Evolutionary conservation across 2,113 vertebrate species (phyloP).

Genomic region (Gnathonemus echidnorhynchus): DNA sequence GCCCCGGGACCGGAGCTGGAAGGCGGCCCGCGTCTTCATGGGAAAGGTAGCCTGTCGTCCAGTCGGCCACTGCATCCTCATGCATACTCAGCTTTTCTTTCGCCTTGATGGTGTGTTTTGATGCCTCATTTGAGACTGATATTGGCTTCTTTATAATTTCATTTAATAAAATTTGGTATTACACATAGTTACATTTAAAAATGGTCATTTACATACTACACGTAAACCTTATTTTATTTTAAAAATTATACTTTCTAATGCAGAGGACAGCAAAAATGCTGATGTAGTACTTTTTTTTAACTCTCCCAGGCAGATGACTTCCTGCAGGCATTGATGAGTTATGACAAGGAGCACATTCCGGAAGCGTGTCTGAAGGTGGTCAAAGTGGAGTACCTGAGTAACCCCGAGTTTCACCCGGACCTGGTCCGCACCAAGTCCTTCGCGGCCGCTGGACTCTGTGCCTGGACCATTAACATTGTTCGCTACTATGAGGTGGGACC

Average conservation of each 20-base stretch:
- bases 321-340: conserved; percentile 65
- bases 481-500: conserved; percentile 70
- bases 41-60: conserved; percentile 67
- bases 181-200: conserved; percentile 6
- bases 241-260: background rate
- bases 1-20: conserved; percentile 70
- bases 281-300: background rate
- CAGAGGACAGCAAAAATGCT: background rate
- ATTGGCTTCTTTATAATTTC: background rate
- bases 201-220: background rate
- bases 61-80: conserved; percentile 49
- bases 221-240: background rate
- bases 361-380: conserved; percentile 69
- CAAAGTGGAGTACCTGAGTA: conserved; percentile 69
- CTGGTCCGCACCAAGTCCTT: conserved; percentile 70
- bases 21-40: conserved; percentile 67
- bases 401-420: conserved; percentile 70
- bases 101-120: conserved; percentile 46
- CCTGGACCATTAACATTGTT: conserved; percentile 71
- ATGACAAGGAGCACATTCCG: conserved; percentile 75
- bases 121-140: conserved; percentile 23
- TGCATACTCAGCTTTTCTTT: conserved; percentile 55
- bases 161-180: background rate
- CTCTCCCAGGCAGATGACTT: conserved; percentile 68
- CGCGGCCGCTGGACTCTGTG: conserved; percentile 74